phyloP scores from a whole-genome alignment of 1,140 invertebrate species.

The Bombus ignitus region DNA sequence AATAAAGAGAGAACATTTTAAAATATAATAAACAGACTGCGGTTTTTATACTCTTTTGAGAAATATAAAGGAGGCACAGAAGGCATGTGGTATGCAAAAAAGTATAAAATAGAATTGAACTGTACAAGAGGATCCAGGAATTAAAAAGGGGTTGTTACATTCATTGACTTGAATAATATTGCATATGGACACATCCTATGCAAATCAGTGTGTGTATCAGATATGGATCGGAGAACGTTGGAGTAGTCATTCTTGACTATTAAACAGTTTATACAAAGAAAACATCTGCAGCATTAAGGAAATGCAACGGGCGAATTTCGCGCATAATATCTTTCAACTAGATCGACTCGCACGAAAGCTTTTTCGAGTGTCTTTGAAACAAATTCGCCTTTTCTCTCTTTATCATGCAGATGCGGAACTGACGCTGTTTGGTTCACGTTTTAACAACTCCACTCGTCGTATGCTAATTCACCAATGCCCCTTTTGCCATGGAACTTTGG shows the following conservation, averaged over 20 bases:
- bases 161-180: background rate
- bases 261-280: background rate
- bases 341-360: background rate
- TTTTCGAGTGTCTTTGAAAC: constrained; percentile 5
- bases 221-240: background rate
- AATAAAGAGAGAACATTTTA: no score
- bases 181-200: background rate
- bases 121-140: no score
- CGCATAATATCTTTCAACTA: background rate
- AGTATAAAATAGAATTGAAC: no score
- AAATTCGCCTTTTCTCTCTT: constrained; percentile 4
- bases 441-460: constrained; percentile 44
- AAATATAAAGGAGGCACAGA: no score
- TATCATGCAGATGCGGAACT: constrained; percentile 29
- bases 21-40: no score
- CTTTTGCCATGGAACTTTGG: background rate
- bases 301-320: background rate
- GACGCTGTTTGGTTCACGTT: constrained; percentile 5
- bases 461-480: constrained; percentile 29
- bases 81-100: no score
- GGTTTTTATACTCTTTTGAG: no score
- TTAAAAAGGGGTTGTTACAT: background rate
- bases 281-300: constrained; percentile 9
- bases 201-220: background rate
- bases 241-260: constrained; percentile 1